Base-by-base conservation (phyloP, 2,113 vertebrate species). In the Oenanthe melanoleuca region DNA sequence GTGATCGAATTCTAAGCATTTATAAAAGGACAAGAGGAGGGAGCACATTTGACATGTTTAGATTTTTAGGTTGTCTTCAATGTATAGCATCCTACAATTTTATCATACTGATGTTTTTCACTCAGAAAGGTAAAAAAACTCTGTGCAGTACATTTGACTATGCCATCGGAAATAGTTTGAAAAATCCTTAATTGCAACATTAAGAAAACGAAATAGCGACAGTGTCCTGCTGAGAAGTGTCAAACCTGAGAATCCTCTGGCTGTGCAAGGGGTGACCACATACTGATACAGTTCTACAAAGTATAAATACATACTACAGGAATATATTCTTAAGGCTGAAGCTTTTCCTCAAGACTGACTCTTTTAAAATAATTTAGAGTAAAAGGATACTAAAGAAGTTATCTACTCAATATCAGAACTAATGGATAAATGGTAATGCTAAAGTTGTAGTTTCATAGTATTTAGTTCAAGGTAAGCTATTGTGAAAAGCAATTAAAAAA, bases 201-300 rank as follows among this genome's bases (percentile, higher is more conserved):
- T 94, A 66, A 78, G 70, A 71, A 92, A 81, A 78, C 61, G 52
- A 86, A 94, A 82, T 25, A 79, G 49, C 59, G 80, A 40, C 18
- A 53, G 61, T 57, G 38, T 88, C 89, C 78, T 88, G 86, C 71
- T 71, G 84, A 85, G 87, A 88, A 52, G 11, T 81, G 92, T 78
- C 60, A 86, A 34, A 75, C 31, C 47, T 64, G 40, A 88, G 66
- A 92, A 52, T 69, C 12, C 31, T 78, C 66, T 3, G 11, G 25
- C 94, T 95, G 67, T 80, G 79, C 69, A 69, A 56, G 44, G 66
- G n/a, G 37, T 0, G 12, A 77, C 69, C 81, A 70, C 87, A 80
- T 31, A 71, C 2, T 0, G 81, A 71, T 65, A 22, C 21, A 34
- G 23, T 56, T 72, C 63, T 72, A 53, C 77, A 45, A 33, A 38